These are phyloP conservation scores for Centropus unirufus DNA, from an alignment of 2,113 vertebrate genomes.

Conservation along the genomic window DNA sequence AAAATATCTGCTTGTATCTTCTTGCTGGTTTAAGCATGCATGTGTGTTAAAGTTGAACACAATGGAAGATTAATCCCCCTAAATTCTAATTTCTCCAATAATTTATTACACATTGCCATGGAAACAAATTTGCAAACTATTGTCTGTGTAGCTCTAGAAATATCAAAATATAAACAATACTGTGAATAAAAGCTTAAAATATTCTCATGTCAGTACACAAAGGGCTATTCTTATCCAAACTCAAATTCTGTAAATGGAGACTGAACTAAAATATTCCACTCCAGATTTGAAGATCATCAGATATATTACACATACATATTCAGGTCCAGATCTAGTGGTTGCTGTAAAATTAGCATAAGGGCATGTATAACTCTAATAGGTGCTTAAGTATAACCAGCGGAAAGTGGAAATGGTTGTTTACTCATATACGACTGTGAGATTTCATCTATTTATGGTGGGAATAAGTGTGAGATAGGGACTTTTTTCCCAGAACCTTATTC, in stretches of 20 bases:
- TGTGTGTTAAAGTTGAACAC: neutral
- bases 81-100: neutral
- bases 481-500: neutral
- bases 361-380: neutral
- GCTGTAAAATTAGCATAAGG: neutral
- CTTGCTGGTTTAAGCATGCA: neutral
- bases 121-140: neutral
- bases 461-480: rapidly evolving
- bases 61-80: neutral
- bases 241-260: neutral
- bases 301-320: neutral
- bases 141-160: neutral
- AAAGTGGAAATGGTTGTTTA: slow-evolving; percentile 2
- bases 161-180: neutral
- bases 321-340: neutral
- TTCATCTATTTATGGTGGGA: neutral
- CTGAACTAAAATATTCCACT: neutral
- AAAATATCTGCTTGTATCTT: neutral
- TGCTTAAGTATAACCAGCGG: slow-evolving; percentile 6
- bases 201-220: neutral
- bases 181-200: neutral
- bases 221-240: neutral
- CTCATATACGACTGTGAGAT: neutral
- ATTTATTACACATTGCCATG: neutral
- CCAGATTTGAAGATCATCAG: neutral